Evolutionary conservation across 2,888 invertebrate genomes (phyloP).

Genomic region (Tanypteryx hageni): DNA sequence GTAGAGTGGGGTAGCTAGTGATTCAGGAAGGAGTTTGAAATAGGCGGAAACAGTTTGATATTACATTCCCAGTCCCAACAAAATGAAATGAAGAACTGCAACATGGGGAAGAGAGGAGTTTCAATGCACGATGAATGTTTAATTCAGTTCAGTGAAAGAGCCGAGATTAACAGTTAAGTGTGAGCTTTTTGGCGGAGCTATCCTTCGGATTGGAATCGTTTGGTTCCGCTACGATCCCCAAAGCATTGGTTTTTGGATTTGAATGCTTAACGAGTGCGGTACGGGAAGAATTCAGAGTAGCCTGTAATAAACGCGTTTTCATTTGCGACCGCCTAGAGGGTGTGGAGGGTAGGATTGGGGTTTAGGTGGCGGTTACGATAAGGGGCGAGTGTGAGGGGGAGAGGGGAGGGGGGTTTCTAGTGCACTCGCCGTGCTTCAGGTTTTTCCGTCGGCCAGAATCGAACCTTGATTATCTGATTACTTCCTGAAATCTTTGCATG

Average conservation of each 20-base stretch:
- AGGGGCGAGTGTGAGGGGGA: neutral
- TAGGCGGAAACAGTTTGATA: too few relatives aligned
- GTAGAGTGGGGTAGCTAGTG: too few relatives aligned
- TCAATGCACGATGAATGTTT: conserved; percentile 9
- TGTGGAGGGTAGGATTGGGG: neutral
- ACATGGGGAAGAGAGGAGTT: neutral
- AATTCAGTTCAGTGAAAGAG: neutral
- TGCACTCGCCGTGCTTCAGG: neutral
- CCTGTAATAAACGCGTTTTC: neutral
- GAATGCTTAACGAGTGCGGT: conserved; percentile 28
- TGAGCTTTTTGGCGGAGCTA: neutral
- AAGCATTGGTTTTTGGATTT: conserved; percentile 18
- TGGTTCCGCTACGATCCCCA: neutral
- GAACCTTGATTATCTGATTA: neutral
- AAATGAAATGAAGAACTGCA: too few relatives aligned
- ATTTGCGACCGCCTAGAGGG: neutral
- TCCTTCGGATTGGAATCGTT: conserved; percentile 2
- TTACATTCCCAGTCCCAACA: too few relatives aligned
- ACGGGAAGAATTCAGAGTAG: neutral
- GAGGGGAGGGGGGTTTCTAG: neutral
- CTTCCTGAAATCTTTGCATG: neutral
- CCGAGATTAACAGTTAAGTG: conserved; percentile 28
- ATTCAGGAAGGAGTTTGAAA: too few relatives aligned
- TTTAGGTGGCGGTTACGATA: too few relatives aligned
- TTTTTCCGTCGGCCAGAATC: neutral